Evolutionary conservation across 2,888 invertebrate species (phyloP), one percentile per base, ranked within the genome.

Genomic region (Geotrupes spiniger): DNA sequence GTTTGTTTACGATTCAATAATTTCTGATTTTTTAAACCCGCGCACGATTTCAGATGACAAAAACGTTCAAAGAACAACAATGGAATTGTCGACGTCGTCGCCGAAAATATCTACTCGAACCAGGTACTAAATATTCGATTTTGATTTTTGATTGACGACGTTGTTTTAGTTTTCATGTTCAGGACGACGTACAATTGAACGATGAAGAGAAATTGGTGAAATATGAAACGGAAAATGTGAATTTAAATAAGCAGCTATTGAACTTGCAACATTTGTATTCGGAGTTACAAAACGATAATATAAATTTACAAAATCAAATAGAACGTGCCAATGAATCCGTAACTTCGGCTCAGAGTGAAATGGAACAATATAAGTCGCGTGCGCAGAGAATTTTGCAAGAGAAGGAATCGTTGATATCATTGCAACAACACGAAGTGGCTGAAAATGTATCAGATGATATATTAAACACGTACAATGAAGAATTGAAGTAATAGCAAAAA

Each of bases 291-390:
- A 69, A 68, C 60, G 69, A 71, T 52, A 66, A 66, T 54, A 39
- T 54, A 4, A 68, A 64, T 57, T 54, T 70, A 36, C 63, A 64
- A 50, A 57, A 54, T 42, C 66, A 69, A 55, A 53, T 68, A 16
- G 68, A 70, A 39, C 58, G 66, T 42, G 57, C 63, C 10, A 68
- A 65, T 55, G 63, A 66, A 49, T 59, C 63, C 37, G 58, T 66
- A 33, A 41, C 51, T 25, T 52, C 54, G 33, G 65, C 70, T 26
- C 68, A 70, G 53, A 59, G 57, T 4, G 89, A 91, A 65, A 77
- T 89, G 60, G 80, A 83, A 44, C 85, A 86, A 44, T 90, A 91
- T 69, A 83, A 87, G 58, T 80, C 82, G n/a, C 85, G 90, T 62
- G 90, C 90, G 0, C 81, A 87, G 60, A 78, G 83, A 54, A 87